These are phyloP conservation scores for Coenobita brevimanus DNA, from an alignment of 1,140 invertebrate species.

Conservation along the genomic window DNA sequence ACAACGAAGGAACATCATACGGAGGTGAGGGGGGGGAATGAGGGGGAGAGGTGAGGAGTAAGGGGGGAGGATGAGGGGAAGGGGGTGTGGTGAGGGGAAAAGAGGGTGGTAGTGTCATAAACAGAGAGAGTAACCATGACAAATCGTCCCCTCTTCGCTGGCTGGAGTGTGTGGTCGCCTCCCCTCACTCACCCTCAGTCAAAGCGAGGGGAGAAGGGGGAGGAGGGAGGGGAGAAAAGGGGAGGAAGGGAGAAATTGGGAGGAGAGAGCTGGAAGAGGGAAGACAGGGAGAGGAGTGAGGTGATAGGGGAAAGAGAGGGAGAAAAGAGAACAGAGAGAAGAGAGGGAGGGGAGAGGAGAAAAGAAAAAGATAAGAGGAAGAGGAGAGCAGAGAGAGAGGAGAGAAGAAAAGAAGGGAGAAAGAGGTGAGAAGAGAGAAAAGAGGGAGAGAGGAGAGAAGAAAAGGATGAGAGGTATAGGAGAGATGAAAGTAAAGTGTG, in stretches of 20 bases:
- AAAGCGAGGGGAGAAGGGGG: neutral
- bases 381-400: neutral
- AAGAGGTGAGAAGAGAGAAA: neutral
- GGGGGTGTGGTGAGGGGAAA: neutral
- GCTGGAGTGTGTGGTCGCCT: neutral
- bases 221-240: neutral
- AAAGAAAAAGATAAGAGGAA: neutral
- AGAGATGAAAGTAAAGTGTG: neutral
- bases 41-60: neutral
- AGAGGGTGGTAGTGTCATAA: conserved; percentile 47
- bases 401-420: neutral
- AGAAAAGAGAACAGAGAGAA: neutral
- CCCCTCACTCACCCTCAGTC: neutral
- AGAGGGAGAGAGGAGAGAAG: neutral
- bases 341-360: neutral
- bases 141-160: conserved; percentile 44
- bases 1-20: neutral
- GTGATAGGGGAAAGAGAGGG: neutral
- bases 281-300: no score
- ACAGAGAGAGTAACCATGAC: conserved; percentile 51
- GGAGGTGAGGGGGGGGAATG: neutral
- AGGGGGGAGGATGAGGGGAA: neutral
- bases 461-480: no score
- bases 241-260: neutral
- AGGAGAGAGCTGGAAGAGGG: neutral